Evolutionary conservation across 2,888 invertebrate genomes (phyloP).

Genomic region (Platycheirus rosarum): DNA sequence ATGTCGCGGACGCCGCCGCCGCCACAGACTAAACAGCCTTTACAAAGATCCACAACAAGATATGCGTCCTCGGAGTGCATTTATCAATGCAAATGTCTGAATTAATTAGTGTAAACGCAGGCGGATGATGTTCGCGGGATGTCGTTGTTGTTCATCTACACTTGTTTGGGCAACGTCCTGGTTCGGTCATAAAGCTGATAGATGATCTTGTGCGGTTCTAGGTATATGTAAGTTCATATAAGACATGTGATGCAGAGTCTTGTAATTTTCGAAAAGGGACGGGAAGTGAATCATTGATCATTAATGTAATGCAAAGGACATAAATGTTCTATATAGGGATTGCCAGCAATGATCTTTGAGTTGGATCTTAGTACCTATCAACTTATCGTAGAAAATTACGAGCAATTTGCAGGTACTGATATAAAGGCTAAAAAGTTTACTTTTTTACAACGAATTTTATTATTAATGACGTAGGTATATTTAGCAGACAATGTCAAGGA

Average conservation of each 20-base stretch:
- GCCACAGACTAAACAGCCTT: slow-evolving; percentile 10
- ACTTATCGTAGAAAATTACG: slow-evolving; percentile 26
- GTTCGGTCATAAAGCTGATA: slow-evolving; percentile 30
- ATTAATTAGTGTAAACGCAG: slow-evolving; percentile 54
- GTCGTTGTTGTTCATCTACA: slow-evolving; percentile 52
- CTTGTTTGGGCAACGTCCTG: slow-evolving; percentile 40
- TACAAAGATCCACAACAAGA: slow-evolving; percentile 13
- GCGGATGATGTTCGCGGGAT: slow-evolving; percentile 28
- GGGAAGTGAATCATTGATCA: slow-evolving; percentile 57
- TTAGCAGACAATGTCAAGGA: not conserved
- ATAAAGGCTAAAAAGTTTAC: not conserved
- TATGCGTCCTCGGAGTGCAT: slow-evolving; percentile 40
- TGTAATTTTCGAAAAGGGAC: not conserved
- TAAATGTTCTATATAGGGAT: slow-evolving; percentile 6
- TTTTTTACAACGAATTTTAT: not conserved
- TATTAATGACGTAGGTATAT: not conserved
- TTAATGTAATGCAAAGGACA: slow-evolving; percentile 17
- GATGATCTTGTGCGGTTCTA: slow-evolving; percentile 40
- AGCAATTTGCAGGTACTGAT: slow-evolving; percentile 4
- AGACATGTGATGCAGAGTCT: not conserved
- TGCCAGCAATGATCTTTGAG: slow-evolving; percentile 16
- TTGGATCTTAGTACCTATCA: slow-evolving; percentile 2
- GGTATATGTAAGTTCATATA: not conserved
- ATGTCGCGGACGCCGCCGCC: slow-evolving; percentile 20
- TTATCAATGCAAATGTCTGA: slow-evolving; percentile 57